These are phyloP conservation scores for Dendrolimus punctatus DNA, from an alignment of 1,140 invertebrate genomes.

Conservation along the genomic window DNA sequence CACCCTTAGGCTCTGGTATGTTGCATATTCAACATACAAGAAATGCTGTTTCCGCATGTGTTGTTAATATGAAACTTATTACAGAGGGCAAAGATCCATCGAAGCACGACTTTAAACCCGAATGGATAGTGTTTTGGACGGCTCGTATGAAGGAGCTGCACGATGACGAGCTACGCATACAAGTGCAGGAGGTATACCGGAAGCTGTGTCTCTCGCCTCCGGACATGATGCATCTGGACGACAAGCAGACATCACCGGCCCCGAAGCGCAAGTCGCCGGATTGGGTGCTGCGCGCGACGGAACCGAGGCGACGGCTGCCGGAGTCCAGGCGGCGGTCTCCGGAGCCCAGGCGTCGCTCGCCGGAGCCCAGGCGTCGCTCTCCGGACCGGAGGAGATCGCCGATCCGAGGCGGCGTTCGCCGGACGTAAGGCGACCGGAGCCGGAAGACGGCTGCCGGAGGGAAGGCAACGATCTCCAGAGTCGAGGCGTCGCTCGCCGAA, in stretches of 20 bases:
- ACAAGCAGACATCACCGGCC: too few species aligned
- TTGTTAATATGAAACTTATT: constrained; percentile 1
- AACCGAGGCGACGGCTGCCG: constrained; percentile 2
- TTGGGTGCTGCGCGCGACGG: neutral
- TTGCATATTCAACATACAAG: too few species aligned
- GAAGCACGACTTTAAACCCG: constrained; percentile 87
- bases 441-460: constrained; percentile 5
- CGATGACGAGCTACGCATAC: constrained; percentile 75
- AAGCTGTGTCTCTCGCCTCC: constrained; percentile 44
- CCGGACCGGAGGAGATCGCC: too few species aligned
- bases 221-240: constrained; percentile 5
- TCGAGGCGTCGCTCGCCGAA: constrained; percentile 10
- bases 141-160: constrained; percentile 84
- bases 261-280: neutral
- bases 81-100: constrained; percentile 81
- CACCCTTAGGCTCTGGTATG: too few species aligned
- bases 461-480: constrained; percentile 11
- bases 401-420: constrained; percentile 7
- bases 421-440: neutral
- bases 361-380: too few species aligned
- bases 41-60: too few species aligned
- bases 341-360: constrained; percentile 11
- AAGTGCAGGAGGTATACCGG: constrained; percentile 71
- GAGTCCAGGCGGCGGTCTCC: constrained; percentile 10
- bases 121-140: constrained; percentile 90